phyloP scores from a whole-genome alignment of 2,113 vertebrate species.

The Gallinago paraguaiae region DNA sequence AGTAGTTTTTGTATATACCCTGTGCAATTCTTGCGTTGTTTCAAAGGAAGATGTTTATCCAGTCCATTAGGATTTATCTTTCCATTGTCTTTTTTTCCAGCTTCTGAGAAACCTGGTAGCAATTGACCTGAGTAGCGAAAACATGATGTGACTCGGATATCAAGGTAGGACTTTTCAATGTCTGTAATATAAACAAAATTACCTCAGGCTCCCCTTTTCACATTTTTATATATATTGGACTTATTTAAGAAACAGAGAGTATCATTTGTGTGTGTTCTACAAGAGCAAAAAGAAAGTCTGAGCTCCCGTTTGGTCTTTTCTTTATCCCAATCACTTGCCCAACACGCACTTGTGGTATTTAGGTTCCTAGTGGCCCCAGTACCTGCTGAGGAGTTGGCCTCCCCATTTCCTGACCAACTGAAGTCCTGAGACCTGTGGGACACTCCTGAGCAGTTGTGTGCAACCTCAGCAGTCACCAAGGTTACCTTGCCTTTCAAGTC shows the following conservation, averaged over 20 bases:
- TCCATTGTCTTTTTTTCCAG: background rate
- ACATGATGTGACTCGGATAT: background rate
- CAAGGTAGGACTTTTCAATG: background rate
- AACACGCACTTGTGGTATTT: rapidly evolving
- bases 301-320: background rate
- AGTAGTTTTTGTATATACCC: background rate
- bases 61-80: background rate
- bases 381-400: background rate
- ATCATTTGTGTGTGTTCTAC: background rate
- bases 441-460: background rate
- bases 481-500: background rate
- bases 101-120: background rate
- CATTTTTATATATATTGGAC: background rate
- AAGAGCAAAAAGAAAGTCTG: background rate
- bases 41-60: background rate
- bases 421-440: background rate
- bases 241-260: too few relatives aligned
- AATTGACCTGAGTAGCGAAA: background rate
- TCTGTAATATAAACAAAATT: background rate
- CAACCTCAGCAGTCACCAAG: background rate
- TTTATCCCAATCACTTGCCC: background rate
- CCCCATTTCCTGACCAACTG: rapidly evolving
- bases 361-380: background rate
- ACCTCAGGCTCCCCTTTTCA: background rate
- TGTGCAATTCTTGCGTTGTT: background rate